Conservation (phyloP, 2,113 vertebrate species). For the Uropsilus gracilis region DNA sequence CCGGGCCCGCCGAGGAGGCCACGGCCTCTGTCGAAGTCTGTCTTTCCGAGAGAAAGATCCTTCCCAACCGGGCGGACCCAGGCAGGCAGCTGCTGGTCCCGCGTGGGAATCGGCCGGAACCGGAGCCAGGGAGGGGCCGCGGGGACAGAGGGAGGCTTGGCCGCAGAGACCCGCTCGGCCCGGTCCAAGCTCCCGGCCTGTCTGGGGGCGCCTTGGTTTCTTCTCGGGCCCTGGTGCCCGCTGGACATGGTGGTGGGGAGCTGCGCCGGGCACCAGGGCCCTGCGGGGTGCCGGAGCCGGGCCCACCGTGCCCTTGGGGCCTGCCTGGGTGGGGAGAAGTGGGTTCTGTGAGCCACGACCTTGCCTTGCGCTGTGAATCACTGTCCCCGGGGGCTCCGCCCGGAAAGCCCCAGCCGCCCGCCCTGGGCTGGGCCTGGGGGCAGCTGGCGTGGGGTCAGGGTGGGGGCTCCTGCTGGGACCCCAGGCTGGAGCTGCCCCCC, state of each 20-base stretch:
- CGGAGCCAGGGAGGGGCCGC: background rate
- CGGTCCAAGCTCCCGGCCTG: background rate
- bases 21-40: background rate
- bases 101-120: background rate
- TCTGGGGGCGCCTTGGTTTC: background rate
- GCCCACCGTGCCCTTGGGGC: background rate
- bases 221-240: background rate
- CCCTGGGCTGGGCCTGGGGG: background rate
- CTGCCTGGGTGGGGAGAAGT: background rate
- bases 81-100: background rate
- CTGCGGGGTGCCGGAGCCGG: background rate
- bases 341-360: background rate
- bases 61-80: background rate
- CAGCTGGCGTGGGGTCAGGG: slow-evolving; percentile 17
- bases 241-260: background rate
- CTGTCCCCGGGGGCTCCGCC: slow-evolving; percentile 20
- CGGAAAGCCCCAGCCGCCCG: slow-evolving; percentile 65
- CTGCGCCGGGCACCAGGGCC: background rate
- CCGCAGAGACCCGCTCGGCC: background rate
- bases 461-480: background rate
- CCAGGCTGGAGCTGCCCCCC: background rate
- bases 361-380: slow-evolving; percentile 44
- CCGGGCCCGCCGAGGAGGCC: background rate
- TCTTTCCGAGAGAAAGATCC: background rate
- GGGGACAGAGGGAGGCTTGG: background rate